Conservation (phyloP, 2,888 invertebrate genomes). For the Petrophora chlorosata region DNA sequence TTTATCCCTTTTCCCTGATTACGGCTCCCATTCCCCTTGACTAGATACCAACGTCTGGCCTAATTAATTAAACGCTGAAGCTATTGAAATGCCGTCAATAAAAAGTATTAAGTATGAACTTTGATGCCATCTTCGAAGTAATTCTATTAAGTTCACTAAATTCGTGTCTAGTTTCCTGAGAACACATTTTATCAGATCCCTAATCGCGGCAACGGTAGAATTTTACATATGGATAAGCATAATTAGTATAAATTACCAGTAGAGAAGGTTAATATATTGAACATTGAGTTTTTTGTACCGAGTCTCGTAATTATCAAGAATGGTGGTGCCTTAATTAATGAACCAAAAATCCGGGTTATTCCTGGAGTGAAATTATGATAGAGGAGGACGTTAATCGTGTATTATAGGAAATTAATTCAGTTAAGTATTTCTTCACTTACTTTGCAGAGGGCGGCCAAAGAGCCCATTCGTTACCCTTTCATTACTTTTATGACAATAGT, state of each 20-base stretch:
- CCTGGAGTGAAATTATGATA: not conserved
- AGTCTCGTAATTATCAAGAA: conserved; percentile 9
- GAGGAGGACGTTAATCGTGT: conserved; percentile 9
- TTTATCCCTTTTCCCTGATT: conserved; percentile 51
- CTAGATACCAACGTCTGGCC: conserved; percentile 37
- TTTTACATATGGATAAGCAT: conserved; percentile 34
- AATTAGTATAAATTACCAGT: conserved; percentile 33
- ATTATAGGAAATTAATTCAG: conserved; percentile 16
- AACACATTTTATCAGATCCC: conserved; percentile 39
- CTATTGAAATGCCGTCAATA: conserved; percentile 8
- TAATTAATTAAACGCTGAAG: conserved; percentile 19
- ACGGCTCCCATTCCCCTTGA: conserved; percentile 47
- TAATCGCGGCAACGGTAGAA: conserved; percentile 33
- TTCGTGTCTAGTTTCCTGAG: conserved; percentile 38
- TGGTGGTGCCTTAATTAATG: conserved; percentile 18
- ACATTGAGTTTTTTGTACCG: conserved; percentile 18
- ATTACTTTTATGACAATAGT: conserved; percentile 20
- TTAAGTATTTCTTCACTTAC: conserved; percentile 10
- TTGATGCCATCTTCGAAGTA: conserved; percentile 38
- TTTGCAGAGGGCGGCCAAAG: not conserved
- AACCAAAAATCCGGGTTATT: conserved; percentile 24
- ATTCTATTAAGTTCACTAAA: conserved; percentile 38
- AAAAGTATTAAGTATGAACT: conserved; percentile 12
- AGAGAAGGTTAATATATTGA: conserved; percentile 26
- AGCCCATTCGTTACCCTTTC: conserved; percentile 1